Evolutionary conservation across 2,113 vertebrate species (phyloP).

Genomic region (Mobula hypostoma): DNA sequence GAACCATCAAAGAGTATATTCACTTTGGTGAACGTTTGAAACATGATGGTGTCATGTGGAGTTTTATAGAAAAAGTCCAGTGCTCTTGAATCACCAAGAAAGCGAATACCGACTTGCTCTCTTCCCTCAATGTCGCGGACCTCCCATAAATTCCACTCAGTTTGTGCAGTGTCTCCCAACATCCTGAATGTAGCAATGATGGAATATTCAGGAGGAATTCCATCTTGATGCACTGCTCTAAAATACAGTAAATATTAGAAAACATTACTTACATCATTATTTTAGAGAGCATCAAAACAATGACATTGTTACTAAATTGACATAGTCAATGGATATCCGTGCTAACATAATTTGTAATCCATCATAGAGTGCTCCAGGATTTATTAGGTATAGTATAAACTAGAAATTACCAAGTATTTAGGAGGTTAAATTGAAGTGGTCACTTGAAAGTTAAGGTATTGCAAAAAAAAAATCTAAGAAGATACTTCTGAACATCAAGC

Average conservation of each 20-base stretch:
- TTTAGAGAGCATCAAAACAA: neutral
- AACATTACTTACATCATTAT: neutral
- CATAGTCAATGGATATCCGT: neutral
- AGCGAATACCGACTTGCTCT: slow-evolving; percentile 50
- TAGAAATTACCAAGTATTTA: neutral
- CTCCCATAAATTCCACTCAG: slow-evolving; percentile 62
- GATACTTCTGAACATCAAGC: neutral
- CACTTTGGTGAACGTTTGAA: slow-evolving; percentile 51
- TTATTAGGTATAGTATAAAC: neutral
- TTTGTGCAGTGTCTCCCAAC: slow-evolving; percentile 47
- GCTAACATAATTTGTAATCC: neutral
- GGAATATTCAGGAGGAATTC: slow-evolving; percentile 59
- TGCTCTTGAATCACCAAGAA: slow-evolving; percentile 50
- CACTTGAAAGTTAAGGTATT: neutral
- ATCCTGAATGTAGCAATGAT: slow-evolving; percentile 59
- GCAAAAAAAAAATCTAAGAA: neutral
- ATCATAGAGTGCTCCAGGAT: neutral
- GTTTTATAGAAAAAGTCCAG: slow-evolving; percentile 54
- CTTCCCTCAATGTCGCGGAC: slow-evolving; percentile 53
- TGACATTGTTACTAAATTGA: neutral
- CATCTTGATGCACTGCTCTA: slow-evolving; percentile 55
- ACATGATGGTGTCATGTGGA: slow-evolving; percentile 44
- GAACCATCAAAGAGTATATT: slow-evolving; percentile 56
- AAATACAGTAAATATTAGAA: slow-evolving; percentile 41
- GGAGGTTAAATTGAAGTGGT: neutral